Base-by-base conservation (phyloP, 2,888 invertebrate genomes). In the Macropis europaea region DNA sequence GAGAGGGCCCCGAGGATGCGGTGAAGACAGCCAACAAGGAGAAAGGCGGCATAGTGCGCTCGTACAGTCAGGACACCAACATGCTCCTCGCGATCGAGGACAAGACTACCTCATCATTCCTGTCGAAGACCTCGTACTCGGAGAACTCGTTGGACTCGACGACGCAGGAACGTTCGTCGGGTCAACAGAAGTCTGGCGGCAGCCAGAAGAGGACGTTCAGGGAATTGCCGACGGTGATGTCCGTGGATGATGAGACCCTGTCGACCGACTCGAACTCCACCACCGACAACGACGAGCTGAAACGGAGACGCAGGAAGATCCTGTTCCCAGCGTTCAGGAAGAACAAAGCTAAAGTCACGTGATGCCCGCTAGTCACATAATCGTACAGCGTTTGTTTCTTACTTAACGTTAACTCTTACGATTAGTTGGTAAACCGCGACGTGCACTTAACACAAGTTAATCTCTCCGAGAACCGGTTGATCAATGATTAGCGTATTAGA, bases 261-360 rank as follows among this genome's bases (percentile, higher is more conserved):
- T 94, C 94, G 1, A 95, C 94, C 0, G 94, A 94, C 85, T 95
- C 94, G 0, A 91, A 90, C 76, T 94, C 95, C 0, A 91, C 93
- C 3, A 91, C 93, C 84, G 94, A 94, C 62, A 88, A 89, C 74
- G 94, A 94, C 84, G 94, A 91, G 76, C 84, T 90, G 15, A 91
- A 93, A 60, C 92, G 93, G 34, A 91, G 93, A 70, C 92, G 92
- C 74, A 91, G 94, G 43, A 92, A 94, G 83, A 91, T 94, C 57
- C 92, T 94, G 79, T 93, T 94, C 69, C 93, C 93, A 38, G 88
- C 85, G 0, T 94, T 94, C 85, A 93, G 93, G 86, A 93, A 93
- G 82, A 89, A 91, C 45, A 93, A 93, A 84, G 90, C 91, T 53
- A 88, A 87, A 73, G 80, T 84, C 53, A 87, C 89, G 88, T 89